Percentiles rank a stretch among this genome's conserved stretches.
Conservation (phyloP, 2,888 invertebrate genomes). For the Anthoptus insignis region DNA sequence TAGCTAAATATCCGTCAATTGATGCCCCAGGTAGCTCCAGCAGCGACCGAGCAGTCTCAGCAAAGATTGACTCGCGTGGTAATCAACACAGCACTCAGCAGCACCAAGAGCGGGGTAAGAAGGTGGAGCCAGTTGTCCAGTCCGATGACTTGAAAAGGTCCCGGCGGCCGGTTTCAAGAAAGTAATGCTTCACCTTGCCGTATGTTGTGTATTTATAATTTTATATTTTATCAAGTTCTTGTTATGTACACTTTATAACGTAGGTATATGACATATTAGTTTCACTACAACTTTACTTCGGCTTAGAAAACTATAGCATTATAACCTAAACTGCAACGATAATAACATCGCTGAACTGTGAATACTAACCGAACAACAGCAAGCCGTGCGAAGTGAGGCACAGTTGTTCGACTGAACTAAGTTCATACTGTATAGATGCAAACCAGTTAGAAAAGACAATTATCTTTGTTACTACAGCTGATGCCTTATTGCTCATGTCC, state of each 20-base stretch:
- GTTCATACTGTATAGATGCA: not conserved
- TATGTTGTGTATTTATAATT: not conserved
- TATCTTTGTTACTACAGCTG: too few species aligned
- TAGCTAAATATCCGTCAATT: not conserved
- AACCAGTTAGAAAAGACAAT: too few species aligned
- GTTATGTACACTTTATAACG: too few species aligned
- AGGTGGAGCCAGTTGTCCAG: not conserved
- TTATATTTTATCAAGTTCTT: too few species aligned
- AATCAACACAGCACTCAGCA: not conserved
- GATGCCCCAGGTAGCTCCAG: not conserved
- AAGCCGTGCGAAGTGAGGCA: not conserved
- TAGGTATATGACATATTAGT: too few species aligned
- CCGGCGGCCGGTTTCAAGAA: not conserved
- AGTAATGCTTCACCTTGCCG: not conserved
- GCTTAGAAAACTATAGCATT: too few species aligned
- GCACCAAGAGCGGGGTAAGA: not conserved
- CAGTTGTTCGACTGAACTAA: not conserved
- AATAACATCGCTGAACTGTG: too few species aligned
- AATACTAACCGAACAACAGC: not conserved
- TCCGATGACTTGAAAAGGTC: not conserved
- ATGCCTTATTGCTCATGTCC: too few species aligned
- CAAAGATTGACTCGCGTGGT: not conserved
- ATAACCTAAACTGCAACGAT: too few species aligned
- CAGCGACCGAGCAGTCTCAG: not conserved
- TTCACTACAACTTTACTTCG: not conserved